Evolutionary conservation across 2,113 vertebrate species (phyloP).

Genomic region (Labrus mixtus): DNA sequence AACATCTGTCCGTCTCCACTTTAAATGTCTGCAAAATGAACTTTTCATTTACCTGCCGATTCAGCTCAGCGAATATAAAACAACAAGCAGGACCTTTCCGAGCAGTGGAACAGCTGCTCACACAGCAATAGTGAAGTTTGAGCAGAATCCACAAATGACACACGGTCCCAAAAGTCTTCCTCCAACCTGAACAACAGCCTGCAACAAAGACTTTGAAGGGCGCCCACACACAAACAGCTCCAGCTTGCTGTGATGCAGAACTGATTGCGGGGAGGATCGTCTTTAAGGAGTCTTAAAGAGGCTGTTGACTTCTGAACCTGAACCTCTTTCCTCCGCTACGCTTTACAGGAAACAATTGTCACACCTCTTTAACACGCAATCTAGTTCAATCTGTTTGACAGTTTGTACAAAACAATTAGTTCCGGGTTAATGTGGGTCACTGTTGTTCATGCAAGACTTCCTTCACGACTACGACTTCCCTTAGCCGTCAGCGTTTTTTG

Average conservation of each 20-base stretch:
- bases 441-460: background rate
- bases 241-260: background rate
- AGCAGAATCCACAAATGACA: conserved; percentile 1
- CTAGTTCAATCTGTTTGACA: background rate
- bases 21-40: background rate
- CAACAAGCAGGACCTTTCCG: background rate
- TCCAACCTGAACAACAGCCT: background rate
- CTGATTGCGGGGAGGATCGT: background rate
- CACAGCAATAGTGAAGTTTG: background rate
- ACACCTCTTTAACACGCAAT: conserved; percentile 1
- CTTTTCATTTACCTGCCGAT: background rate
- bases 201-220: background rate
- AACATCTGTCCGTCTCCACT: background rate
- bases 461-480: background rate
- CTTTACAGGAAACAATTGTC: conserved; percentile 22
- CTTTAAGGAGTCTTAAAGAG: conserved; percentile 7
- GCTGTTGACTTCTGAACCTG: conserved; percentile 8
- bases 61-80: background rate
- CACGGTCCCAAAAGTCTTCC: background rate
- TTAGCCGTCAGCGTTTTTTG: background rate
- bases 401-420: conserved; percentile 5
- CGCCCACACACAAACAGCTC: background rate
- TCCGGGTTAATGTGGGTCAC: conserved; percentile 1
- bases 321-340: background rate
- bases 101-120: background rate